phyloP scores from a whole-genome alignment of 1,140 invertebrate species.

The Brachionus koreanus region DNA sequence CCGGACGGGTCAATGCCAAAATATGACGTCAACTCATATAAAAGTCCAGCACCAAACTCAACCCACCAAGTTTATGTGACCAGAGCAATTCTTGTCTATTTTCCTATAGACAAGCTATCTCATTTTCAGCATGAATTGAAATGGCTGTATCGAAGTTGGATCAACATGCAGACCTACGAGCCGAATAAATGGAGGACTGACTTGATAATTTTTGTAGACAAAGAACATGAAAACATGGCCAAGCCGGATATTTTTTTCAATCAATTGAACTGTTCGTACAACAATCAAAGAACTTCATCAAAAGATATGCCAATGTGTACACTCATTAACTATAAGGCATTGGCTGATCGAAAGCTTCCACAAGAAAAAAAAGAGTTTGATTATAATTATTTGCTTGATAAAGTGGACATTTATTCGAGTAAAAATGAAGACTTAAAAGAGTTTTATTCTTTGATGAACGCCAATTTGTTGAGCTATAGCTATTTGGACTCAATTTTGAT shows the following conservation, averaged over 20 bases:
- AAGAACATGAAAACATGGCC: background rate
- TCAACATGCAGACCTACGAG: slow-evolving; percentile 38
- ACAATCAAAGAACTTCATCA: background rate
- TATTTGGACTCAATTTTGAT: slow-evolving; percentile 44
- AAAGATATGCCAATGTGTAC: slow-evolving; percentile 35
- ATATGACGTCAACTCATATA: background rate
- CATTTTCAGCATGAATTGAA: slow-evolving; percentile 11
- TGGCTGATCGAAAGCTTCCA: background rate
- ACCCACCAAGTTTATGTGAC: background rate
- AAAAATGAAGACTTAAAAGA: background rate
- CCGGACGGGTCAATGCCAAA: background rate
- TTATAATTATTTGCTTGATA: background rate
- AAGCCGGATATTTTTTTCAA: slow-evolving; percentile 1
- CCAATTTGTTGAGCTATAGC: background rate
- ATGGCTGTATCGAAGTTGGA: slow-evolving; percentile 42
- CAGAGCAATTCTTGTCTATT: slow-evolving; percentile 18
- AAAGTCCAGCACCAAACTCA: background rate
- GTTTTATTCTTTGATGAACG: slow-evolving; percentile 9
- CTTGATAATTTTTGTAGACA: slow-evolving; percentile 32
- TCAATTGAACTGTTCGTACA: slow-evolving; percentile 19
- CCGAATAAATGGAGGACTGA: slow-evolving; percentile 8
- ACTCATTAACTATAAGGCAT: background rate
- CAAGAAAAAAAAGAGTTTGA: background rate
- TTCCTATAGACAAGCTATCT: background rate
- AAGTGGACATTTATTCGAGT: background rate